phyloP scores from a whole-genome alignment of 2,888 invertebrate genomes.

The Meganola albula region DNA sequence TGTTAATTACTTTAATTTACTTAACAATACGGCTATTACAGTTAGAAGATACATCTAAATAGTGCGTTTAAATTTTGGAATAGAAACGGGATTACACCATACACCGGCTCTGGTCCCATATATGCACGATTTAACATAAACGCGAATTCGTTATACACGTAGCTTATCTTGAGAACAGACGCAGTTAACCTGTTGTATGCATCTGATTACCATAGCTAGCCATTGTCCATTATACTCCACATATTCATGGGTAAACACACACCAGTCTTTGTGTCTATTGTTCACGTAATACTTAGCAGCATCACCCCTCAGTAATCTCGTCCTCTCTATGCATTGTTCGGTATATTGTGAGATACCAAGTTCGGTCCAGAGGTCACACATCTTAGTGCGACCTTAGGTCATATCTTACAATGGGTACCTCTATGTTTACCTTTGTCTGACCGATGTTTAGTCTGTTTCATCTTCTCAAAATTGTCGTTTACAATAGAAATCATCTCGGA shows the following conservation, averaged over 20 bases:
- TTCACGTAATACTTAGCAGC: conserved; percentile 70
- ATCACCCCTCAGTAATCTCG: conserved; percentile 67
- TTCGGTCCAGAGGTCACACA: conserved; percentile 61
- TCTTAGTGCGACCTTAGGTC: conserved; percentile 65
- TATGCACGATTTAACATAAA: conserved; percentile 74
- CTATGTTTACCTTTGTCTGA: conserved; percentile 58
- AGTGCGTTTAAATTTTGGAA: conserved; percentile 48
- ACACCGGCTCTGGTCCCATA: conserved; percentile 47
- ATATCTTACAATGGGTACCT: conserved; percentile 50
- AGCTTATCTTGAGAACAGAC: conserved; percentile 69
- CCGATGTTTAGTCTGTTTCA: conserved; percentile 47
- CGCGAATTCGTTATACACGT: conserved; percentile 76
- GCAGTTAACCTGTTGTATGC: conserved; percentile 68
- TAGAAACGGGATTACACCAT: conserved; percentile 56
- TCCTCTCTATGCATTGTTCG: conserved; percentile 57
- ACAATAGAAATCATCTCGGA: conserved; percentile 49
- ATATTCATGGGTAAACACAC: conserved; percentile 78
- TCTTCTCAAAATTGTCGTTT: conserved; percentile 29
- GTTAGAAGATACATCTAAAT: conserved; percentile 67
- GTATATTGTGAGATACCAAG: conserved; percentile 49
- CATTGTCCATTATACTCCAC: conserved; percentile 64
- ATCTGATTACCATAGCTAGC: conserved; percentile 65
- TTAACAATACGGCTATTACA: conserved; percentile 58
- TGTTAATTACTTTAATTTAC: conserved; percentile 62
- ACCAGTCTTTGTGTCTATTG: conserved; percentile 69